Conservation (phyloP, 2,113 vertebrate species). For the Sus scrofa region DNA sequence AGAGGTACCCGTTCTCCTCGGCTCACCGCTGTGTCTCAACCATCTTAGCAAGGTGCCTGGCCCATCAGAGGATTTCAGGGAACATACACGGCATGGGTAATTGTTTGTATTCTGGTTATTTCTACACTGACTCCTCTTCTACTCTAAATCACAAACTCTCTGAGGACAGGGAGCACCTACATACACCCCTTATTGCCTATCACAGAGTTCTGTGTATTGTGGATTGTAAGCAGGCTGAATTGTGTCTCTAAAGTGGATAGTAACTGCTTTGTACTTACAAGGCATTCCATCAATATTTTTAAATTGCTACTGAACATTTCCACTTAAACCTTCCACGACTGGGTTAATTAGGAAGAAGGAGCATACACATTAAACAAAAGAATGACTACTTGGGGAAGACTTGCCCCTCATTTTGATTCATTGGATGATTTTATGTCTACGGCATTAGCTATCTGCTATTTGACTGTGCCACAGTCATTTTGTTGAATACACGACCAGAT, state of each 20-base stretch:
- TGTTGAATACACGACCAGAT: conserved; percentile 15
- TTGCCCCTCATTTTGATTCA: conserved; percentile 61
- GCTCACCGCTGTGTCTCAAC: not conserved
- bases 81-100: not conserved
- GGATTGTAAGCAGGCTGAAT: not conserved
- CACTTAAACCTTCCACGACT: conserved; percentile 43
- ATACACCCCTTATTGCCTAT: not conserved
- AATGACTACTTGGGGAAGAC: conserved; percentile 58
- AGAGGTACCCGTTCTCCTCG: not conserved
- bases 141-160: not conserved
- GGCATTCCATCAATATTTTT: not conserved
- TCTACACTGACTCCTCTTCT: not conserved
- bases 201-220: not conserved
- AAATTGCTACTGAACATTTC: conserved; percentile 47
- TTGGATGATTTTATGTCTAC: conserved; percentile 38
- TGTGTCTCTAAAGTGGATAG: not conserved
- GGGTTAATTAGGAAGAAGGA: conserved; percentile 57
- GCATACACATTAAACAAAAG: conserved; percentile 43
- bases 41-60: not conserved
- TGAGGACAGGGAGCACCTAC: not conserved
- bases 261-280: not conserved
- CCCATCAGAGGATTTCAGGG: not conserved
- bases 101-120: not conserved
- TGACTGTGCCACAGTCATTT: conserved; percentile 34
- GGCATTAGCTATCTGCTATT: conserved; percentile 47